Conservation (phyloP, 37 sponge, comb jelly and placozoan genomes). For the Spongia lamella region DNA sequence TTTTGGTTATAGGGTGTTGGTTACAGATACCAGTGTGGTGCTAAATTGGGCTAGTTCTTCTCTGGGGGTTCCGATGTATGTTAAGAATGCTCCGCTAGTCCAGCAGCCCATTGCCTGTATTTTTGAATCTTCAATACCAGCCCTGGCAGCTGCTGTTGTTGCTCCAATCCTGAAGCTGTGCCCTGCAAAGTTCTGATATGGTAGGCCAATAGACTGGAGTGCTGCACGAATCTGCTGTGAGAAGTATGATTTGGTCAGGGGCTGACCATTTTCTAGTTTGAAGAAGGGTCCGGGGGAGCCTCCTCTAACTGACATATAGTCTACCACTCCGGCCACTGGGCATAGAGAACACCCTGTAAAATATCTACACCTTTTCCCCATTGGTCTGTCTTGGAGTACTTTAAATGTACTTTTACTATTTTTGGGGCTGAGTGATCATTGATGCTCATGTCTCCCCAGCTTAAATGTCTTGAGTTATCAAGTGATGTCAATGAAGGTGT, state of each 20-base stretch:
- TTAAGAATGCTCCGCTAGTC: too few relatives aligned
- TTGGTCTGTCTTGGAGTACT: conserved; percentile 43
- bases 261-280: neutral
- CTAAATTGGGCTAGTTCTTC: too few relatives aligned
- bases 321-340: conserved; percentile 24
- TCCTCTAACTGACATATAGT: conserved; percentile 19
- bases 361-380: conserved; percentile 34
- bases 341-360: conserved; percentile 22
- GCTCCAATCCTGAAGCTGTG: conserved; percentile 47
- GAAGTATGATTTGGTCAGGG: neutral
- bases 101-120: neutral
- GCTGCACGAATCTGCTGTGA: neutral
- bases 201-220: neutral
- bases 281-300: neutral
- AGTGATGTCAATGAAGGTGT: too few relatives aligned
- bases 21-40: too few relatives aligned
- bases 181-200: conserved; percentile 1
- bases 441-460: neutral
- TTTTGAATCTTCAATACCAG: conserved; percentile 9
- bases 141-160: conserved; percentile 17
- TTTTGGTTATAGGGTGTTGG: too few relatives aligned
- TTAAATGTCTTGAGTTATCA: too few relatives aligned
- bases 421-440: neutral
- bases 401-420: conserved; percentile 12
- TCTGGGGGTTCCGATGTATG: too few relatives aligned